Conservation (phyloP, 2,888 invertebrate genomes). For the Chaitophorus viminalis region DNA sequence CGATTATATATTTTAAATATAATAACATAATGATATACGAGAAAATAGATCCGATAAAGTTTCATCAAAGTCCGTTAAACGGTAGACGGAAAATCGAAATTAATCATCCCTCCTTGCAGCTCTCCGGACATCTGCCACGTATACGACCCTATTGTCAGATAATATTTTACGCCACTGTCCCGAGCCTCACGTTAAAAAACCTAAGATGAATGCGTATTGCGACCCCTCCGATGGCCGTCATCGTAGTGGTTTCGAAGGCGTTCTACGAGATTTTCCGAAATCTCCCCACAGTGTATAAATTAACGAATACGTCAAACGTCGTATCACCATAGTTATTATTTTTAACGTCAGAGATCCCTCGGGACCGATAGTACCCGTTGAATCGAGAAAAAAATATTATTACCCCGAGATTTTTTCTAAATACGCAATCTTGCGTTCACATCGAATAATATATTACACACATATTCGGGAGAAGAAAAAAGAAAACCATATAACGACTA, state of each 20-base stretch:
- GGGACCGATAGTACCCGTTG: conserved; percentile 33
- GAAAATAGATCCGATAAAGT: conserved; percentile 8
- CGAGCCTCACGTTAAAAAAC: conserved; percentile 6
- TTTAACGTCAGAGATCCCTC: conserved; percentile 30
- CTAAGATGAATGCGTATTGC: background rate
- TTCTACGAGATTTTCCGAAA: conserved; percentile 16
- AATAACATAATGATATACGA: background rate
- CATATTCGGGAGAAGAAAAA: background rate
- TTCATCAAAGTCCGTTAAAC: conserved; percentile 30
- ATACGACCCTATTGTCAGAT: background rate
- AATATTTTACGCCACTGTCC: conserved; percentile 2
- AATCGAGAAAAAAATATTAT: background rate
- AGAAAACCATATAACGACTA: background rate
- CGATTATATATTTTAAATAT: background rate
- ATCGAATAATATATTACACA: background rate
- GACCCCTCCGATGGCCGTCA: background rate
- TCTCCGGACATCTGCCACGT: conserved; percentile 18
- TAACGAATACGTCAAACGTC: conserved; percentile 40
- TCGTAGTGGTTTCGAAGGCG: background rate
- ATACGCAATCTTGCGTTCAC: background rate
- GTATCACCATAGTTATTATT: conserved; percentile 44
- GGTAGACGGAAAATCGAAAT: conserved; percentile 20
- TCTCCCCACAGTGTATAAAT: conserved; percentile 46
- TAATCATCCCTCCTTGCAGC: background rate
- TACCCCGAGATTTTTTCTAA: background rate